These are phyloP conservation scores for Volucella zonaria DNA, from an alignment of 2,888 invertebrate genomes.

Conservation along the genomic window DNA sequence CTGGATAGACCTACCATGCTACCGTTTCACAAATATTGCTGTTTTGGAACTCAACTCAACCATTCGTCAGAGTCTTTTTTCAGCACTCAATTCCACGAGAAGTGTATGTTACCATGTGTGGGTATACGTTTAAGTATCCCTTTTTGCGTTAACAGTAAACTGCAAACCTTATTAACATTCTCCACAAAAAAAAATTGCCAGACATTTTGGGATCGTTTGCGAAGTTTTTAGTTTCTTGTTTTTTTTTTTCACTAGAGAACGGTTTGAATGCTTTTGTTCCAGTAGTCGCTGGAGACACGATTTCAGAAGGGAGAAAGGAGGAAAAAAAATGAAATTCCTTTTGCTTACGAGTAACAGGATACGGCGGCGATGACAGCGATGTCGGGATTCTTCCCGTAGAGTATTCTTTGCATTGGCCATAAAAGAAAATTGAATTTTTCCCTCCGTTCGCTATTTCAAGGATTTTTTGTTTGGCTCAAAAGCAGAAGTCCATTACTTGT, in stretches of 20 bases:
- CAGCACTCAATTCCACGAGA: too few species aligned
- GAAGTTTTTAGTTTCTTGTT: background rate
- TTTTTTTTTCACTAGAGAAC: too few species aligned
- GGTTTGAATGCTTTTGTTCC: background rate
- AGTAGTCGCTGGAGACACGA: slow-evolving; percentile 20
- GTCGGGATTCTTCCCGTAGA: slow-evolving; percentile 34
- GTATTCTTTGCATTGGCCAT: slow-evolving; percentile 50
- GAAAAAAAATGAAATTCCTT: slow-evolving; percentile 33
- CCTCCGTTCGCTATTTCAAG: slow-evolving; percentile 38
- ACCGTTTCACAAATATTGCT: too few species aligned
- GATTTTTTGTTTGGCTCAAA: slow-evolving; percentile 22
- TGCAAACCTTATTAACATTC: slow-evolving; percentile 56
- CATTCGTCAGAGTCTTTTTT: too few species aligned
- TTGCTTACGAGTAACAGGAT: slow-evolving; percentile 12
- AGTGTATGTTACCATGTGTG: too few species aligned
- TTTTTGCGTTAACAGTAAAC: slow-evolving; percentile 28
- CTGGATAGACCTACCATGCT: too few species aligned
- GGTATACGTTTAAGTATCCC: slow-evolving; percentile 5
- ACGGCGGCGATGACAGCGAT: slow-evolving; percentile 24
- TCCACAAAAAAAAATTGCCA: slow-evolving; percentile 34
- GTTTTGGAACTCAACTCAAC: too few species aligned
- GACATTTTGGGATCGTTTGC: slow-evolving; percentile 50
- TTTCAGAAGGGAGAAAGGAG: slow-evolving; percentile 1
- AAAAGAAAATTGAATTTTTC: slow-evolving; percentile 65
- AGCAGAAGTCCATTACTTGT: slow-evolving; percentile 54